Evolutionary conservation across 2,888 invertebrate species (phyloP).

Genomic region (Dioctria linearis): DNA sequence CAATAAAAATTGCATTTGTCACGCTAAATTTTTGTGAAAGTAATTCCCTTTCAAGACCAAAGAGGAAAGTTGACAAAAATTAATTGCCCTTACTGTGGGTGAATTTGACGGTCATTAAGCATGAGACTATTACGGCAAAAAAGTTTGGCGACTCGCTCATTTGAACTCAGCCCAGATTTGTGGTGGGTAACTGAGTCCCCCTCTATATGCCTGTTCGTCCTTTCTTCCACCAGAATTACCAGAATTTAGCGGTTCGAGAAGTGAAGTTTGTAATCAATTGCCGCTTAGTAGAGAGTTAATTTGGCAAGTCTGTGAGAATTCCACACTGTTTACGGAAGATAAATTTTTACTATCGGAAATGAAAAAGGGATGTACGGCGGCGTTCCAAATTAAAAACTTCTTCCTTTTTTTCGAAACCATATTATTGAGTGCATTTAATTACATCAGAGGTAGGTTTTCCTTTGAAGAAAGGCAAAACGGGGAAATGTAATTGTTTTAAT

Average conservation of each 20-base stretch:
- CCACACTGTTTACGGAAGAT: not conserved
- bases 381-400: not conserved
- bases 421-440: not conserved
- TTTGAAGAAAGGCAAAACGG: not conserved
- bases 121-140: not conserved
- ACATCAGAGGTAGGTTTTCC: not conserved
- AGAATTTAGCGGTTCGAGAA: not conserved
- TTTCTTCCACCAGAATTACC: not conserved
- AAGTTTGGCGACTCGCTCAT: not conserved
- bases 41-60: not conserved
- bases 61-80: conserved; percentile 31
- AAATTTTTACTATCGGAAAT: conserved; percentile 1
- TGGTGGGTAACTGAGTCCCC: not conserved
- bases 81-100: conserved; percentile 5
- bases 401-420: not conserved
- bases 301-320: conserved; percentile 3
- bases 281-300: not conserved
- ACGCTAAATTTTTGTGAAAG: not conserved
- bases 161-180: conserved; percentile 6
- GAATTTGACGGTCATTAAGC: conserved; percentile 12
- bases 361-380: not conserved
- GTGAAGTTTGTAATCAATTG: conserved; percentile 6
- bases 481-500: not conserved
- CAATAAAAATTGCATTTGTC: conserved; percentile 47
- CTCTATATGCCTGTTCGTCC: not conserved